Conservation (phyloP, 2,888 invertebrate species). For the Eutolmus rufibarbis region DNA sequence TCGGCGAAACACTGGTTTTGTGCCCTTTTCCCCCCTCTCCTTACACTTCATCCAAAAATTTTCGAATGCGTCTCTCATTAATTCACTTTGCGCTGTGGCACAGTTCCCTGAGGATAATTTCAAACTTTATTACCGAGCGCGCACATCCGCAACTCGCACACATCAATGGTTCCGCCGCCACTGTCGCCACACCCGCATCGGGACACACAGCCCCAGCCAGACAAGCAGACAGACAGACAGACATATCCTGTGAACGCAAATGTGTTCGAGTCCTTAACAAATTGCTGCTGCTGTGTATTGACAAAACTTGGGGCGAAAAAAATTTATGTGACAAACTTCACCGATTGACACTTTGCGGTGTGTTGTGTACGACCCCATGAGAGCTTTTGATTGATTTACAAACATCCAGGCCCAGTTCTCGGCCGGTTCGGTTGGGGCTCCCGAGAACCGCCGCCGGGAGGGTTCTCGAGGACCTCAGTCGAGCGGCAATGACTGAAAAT, state of each 20-base stretch:
- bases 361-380: constrained; percentile 13
- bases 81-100: constrained; percentile 15
- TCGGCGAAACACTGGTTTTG: neutral
- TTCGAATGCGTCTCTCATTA: constrained; percentile 20
- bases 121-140: neutral
- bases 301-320: constrained; percentile 3
- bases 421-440: neutral
- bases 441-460: neutral
- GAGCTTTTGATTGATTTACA: constrained; percentile 39
- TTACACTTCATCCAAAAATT: neutral
- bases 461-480: neutral
- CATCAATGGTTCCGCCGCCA: neutral
- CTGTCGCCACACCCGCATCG: neutral
- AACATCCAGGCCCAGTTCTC: neutral
- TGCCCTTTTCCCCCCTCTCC: neutral
- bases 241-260: neutral
- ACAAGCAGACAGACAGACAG: neutral
- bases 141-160: neutral
- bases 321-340: constrained; percentile 19
- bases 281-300: constrained; percentile 14
- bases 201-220: neutral
- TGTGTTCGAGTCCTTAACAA: neutral
- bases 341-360: constrained; percentile 34
- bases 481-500: constrained; percentile 15
- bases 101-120: constrained; percentile 12